Evolutionary conservation across 2,888 invertebrate genomes (phyloP), one percentile per base, ranked within the genome.

Genomic region (Apamea sordens): DNA sequence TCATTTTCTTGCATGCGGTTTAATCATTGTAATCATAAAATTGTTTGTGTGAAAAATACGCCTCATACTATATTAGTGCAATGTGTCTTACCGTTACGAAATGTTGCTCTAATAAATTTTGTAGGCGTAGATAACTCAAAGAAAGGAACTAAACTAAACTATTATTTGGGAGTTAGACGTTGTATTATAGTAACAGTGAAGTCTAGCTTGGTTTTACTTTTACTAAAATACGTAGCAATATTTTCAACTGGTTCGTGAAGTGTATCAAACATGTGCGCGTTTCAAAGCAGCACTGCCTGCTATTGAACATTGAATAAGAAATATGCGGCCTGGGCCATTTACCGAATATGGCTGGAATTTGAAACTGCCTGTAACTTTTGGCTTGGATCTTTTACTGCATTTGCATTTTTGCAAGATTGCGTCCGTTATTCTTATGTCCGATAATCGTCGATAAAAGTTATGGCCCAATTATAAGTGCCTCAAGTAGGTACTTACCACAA

Each of bases 71-170:
- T 0, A 36, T 2, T 1, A 21, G 5, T 13, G 50, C 65, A 71
- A 44, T 15, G 15, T 11, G 50, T 64, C 13, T n/a, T 5, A 44
- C 13, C 15, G 1, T 21, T 44, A 64, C 53, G 47, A 80, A 28
- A 64, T 6, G 11, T 85, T 81, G 85, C 82, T 76, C 13, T 32
- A 0, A 59, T 7, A 69, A 21, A n/a, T 47, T 8, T 44, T 1
- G 13, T 21, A 83, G 85, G 83, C 69, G 47, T 41, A n/a, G 4
- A 41, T 7, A 41, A 61, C 36, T 36, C 3, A 6, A 64, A 50
- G 21, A n/a, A 56, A 28, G 8, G 5, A 68, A 32, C 21, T 13
- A 32, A 32, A 50, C 5, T 21, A 21, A 7, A 47, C 21, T 8
- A 50, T 0, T 69, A 21, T 1, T 32, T 21, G 24, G 3, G 8